phyloP scores from a whole-genome alignment of 2,888 invertebrate genomes.

The Ommatoiulus sabulosus region DNA sequence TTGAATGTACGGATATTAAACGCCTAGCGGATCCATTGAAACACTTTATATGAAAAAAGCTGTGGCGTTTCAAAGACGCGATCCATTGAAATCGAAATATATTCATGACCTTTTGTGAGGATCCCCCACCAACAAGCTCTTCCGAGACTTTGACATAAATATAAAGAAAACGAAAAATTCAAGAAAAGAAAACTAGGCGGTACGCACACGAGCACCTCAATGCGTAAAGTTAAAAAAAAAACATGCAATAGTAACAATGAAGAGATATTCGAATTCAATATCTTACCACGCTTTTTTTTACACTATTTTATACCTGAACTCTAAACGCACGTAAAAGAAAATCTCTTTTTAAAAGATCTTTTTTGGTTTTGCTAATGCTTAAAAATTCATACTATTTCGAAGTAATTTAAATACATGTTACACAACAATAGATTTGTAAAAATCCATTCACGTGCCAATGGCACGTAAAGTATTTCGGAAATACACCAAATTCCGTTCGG shows the following conservation, averaged over 20 bases:
- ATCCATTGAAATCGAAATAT: conserved; percentile 1
- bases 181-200: background rate
- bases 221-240: background rate
- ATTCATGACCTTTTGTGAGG: background rate
- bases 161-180: background rate
- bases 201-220: background rate
- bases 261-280: background rate
- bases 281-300: background rate
- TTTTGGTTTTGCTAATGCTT: no score
- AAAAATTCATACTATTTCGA: no score
- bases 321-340: no score
- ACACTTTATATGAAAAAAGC: background rate
- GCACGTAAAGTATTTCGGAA: no score
- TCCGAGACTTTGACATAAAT: background rate
- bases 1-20: background rate
- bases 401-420: no score
- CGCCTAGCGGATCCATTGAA: background rate
- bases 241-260: background rate
- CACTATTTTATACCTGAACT: no score
- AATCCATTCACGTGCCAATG: no score
- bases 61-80: background rate
- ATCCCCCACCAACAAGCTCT: background rate
- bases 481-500: no score
- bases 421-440: no score
- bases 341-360: no score